These are phyloP conservation scores for Papilio polytes DNA, from an alignment of 1,140 invertebrate species.

Conservation along the genomic window DNA sequence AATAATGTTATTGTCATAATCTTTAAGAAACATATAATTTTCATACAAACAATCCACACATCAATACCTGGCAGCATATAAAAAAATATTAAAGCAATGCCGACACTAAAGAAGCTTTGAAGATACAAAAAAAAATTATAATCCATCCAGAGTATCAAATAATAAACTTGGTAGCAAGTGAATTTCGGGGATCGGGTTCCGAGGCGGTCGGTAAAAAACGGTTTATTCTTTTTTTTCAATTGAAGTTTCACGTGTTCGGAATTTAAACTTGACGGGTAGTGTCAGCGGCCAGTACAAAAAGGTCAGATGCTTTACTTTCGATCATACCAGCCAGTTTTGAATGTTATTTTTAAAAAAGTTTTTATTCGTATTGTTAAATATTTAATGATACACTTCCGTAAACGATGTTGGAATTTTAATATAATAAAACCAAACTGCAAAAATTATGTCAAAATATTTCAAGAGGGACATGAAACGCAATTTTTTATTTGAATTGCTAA, in stretches of 20 bases:
- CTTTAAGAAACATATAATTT: conserved; percentile 51
- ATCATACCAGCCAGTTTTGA: background rate
- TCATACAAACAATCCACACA: conserved; percentile 64
- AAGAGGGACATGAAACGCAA: no score
- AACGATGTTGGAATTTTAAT: background rate
- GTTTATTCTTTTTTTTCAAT: conserved; percentile 47
- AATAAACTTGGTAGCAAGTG: conserved; percentile 83
- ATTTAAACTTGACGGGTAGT: conserved; percentile 73
- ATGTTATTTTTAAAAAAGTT: background rate
- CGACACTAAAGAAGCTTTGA: conserved; percentile 62
- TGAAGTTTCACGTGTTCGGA: conserved; percentile 58
- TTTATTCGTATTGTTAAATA: background rate
- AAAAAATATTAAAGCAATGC: conserved; percentile 68
- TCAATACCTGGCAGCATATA: conserved; percentile 52
- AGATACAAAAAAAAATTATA: conserved; percentile 64
- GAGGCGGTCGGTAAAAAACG: conserved; percentile 60
- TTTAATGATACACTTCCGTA: background rate
- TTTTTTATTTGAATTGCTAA: no score
- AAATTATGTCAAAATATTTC: no score
- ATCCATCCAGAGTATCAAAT: conserved; percentile 80
- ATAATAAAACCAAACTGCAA: background rate
- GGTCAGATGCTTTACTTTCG: conserved; percentile 46
- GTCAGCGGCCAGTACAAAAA: conserved; percentile 67
- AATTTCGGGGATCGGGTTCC: conserved; percentile 80
- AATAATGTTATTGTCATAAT: conserved; percentile 38